A percentile compares a stretch with the other conserved stretches of the same genome.
Conservation (phyloP, 2,113 vertebrate genomes). For the Poicephalus gulielmi region DNA sequence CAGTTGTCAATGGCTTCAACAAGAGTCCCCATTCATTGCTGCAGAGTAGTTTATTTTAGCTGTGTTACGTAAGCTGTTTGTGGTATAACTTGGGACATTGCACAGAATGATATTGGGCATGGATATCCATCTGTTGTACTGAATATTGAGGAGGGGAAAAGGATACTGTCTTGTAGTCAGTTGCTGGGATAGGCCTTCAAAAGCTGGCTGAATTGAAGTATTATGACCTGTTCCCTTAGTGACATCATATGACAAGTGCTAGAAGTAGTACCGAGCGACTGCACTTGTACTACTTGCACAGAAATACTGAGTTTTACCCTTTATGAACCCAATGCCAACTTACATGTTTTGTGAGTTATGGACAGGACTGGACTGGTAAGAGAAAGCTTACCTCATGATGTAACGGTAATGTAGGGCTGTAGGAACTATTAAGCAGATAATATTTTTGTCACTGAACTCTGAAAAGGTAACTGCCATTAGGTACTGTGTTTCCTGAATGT, state of each 20-base stretch:
- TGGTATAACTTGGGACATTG: not conserved
- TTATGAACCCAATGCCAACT: not conserved
- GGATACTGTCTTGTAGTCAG: not conserved
- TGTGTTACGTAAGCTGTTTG: not conserved
- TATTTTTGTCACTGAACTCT: not conserved
- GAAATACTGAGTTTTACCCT: not conserved
- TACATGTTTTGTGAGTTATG: not conserved
- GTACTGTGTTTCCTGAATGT: not conserved
- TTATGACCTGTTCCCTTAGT: not conserved
- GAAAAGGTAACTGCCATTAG: not conserved
- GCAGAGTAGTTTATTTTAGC: constrained; percentile 42
- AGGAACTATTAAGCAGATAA: not conserved
- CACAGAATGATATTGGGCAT: constrained; percentile 16
- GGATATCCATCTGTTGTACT: not conserved
- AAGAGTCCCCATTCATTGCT: constrained; percentile 50
- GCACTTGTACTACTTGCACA: not conserved
- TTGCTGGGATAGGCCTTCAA: not conserved
- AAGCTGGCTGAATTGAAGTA: not conserved
- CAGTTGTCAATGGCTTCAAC: constrained; percentile 4
- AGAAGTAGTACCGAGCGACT: not conserved
- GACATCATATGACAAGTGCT: not conserved
- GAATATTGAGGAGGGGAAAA: not conserved
- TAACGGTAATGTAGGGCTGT: fast-evolving
- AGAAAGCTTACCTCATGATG: not conserved
- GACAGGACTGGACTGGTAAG: not conserved